These are phyloP conservation scores for Stenopsyche tienmushanensis DNA, from an alignment of 1,140 invertebrate genomes.

Conservation along the genomic window DNA sequence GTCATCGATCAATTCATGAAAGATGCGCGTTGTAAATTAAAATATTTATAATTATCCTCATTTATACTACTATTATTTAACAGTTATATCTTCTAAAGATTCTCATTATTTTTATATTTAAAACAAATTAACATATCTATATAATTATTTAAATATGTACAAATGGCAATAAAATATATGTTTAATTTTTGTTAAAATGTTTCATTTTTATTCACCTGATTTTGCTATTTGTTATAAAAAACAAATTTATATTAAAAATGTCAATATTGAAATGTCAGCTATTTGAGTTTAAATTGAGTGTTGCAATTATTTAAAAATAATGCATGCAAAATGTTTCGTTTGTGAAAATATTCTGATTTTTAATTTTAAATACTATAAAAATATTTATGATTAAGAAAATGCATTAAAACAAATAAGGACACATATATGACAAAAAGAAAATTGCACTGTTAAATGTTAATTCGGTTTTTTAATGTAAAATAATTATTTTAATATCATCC, in stretches of 20 bases:
- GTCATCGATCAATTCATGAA: slow-evolving; percentile 31
- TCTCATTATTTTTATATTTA: slow-evolving; percentile 24
- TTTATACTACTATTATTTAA: background rate
- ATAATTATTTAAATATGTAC: slow-evolving; percentile 7
- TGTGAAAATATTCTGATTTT: too few relatives aligned
- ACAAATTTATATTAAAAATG: background rate
- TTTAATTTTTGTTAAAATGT: background rate
- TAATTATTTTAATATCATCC: too few relatives aligned
- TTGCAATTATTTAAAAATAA: background rate
- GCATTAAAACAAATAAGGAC: too few relatives aligned
- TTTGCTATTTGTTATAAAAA: background rate
- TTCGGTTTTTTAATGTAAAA: too few relatives aligned
- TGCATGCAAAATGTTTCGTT: too few relatives aligned
- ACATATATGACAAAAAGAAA: too few relatives aligned
- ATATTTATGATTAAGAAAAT: too few relatives aligned
- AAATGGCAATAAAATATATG: slow-evolving; percentile 12
- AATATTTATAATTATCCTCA: background rate
- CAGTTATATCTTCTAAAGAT: slow-evolving; percentile 3
- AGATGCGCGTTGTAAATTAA: background rate
- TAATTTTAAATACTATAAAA: too few relatives aligned
- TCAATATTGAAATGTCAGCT: background rate
- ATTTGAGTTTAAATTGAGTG: background rate
- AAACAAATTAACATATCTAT: slow-evolving; percentile 14
- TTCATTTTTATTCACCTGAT: too few relatives aligned
- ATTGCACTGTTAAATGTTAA: too few relatives aligned